A percentile compares a stretch with the other conserved stretches of the same genome.
These are phyloP conservation scores for Cranoglanis bouderius DNA, from an alignment of 2,113 vertebrate genomes.

Conservation along the genomic window DNA sequence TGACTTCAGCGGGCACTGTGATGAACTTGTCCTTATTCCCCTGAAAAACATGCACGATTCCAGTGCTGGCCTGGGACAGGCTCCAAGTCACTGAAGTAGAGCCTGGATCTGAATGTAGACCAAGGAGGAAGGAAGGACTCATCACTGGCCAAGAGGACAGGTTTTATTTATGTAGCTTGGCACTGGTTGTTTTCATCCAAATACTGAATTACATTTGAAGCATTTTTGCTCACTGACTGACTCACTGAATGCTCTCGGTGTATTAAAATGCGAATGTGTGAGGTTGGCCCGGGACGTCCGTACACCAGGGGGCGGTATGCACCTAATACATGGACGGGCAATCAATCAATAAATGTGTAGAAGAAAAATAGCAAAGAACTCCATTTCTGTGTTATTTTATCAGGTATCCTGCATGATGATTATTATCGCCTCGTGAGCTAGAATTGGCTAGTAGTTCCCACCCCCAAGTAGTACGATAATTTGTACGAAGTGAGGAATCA, in stretches of 20 bases:
- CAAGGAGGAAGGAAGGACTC: neutral
- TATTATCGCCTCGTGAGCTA: neutral
- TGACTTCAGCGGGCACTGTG: slow-evolving; percentile 70
- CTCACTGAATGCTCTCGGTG: neutral
- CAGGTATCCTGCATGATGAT: neutral
- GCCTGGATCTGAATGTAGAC: slow-evolving; percentile 24
- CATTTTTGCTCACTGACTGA: neutral
- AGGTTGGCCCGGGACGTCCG: neutral
- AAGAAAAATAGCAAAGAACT: neutral
- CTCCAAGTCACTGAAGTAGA: slow-evolving; percentile 59
- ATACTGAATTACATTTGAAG: neutral
- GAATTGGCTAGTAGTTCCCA: neutral
- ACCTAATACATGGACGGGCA: neutral
- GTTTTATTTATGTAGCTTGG: neutral
- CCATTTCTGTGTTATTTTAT: neutral
- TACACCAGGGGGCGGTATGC: neutral
- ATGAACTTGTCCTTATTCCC: slow-evolving; percentile 74
- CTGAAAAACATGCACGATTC: slow-evolving; percentile 61
- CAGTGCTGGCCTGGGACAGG: slow-evolving; percentile 68
- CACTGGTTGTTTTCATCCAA: neutral
- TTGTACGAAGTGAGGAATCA: neutral
- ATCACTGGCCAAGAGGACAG: neutral
- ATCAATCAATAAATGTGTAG: neutral
- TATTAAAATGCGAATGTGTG: neutral
- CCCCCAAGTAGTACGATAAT: neutral